Conservation (phyloP, 2,797 vertebrate genomes). For the Rhyacichthys aspro region DNA sequence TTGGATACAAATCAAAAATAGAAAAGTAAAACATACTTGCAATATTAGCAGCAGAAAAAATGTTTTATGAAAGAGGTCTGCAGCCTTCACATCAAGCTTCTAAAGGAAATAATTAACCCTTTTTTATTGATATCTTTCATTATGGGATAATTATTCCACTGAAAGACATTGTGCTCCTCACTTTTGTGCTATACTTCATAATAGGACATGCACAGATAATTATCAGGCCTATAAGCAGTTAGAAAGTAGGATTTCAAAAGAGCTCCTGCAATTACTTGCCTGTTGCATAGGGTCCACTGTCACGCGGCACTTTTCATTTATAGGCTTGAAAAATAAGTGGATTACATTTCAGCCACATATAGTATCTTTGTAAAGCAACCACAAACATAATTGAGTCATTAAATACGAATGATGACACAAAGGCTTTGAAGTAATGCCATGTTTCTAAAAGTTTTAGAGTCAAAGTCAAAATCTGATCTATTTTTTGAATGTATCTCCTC, state of each 20-base stretch:
- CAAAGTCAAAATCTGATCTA: no score
- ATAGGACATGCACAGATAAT: constrained; percentile 27
- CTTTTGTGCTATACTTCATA: constrained; percentile 18
- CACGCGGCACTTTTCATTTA: background rate
- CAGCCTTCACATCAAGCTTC: constrained; percentile 9
- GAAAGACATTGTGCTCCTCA: background rate
- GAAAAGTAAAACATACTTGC: background rate
- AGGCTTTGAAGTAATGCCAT: no score
- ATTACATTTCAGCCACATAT: no score
- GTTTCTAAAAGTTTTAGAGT: no score
- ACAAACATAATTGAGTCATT: no score
- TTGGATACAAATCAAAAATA: background rate
- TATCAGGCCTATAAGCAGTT: constrained; percentile 13
- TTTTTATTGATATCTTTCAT: constrained; percentile 7
- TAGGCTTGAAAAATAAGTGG: no score
- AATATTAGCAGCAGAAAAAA: constrained; percentile 3
- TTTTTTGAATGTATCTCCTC: no score
- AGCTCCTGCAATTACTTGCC: constrained; percentile 14
- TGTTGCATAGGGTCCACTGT: constrained; percentile 10
- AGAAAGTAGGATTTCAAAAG: constrained; percentile 17
- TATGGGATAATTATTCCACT: constrained; percentile 3
- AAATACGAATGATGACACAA: no score
- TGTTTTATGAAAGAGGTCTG: constrained; percentile 2
- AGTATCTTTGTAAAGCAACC: no score
- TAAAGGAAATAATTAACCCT: background rate